Conservation (phyloP, 2,113 vertebrate genomes). For the Percopsis transmontana region DNA sequence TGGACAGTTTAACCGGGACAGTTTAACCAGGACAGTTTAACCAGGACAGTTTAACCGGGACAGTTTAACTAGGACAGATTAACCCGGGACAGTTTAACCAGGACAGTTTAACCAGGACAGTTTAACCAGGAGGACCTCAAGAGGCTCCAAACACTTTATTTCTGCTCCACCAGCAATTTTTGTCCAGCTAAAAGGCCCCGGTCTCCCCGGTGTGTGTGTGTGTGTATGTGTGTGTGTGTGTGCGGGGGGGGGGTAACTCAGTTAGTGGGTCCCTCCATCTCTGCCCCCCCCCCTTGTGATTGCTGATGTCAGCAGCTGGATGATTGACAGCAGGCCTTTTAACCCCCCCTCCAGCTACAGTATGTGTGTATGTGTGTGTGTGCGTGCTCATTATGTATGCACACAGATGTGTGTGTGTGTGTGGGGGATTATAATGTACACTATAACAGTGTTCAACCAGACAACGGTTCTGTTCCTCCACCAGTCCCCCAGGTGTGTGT, state of each 20-base stretch:
- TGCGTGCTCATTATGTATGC: too few relatives aligned
- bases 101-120: conserved; percentile 68
- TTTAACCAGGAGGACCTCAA: conserved; percentile 49
- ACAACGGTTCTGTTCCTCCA: not conserved
- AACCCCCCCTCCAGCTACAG: conserved; percentile 56
- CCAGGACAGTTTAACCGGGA: too few relatives aligned
- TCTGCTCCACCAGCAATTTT: conserved; percentile 72
- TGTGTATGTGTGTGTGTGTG: not conserved
- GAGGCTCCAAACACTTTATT: conserved; percentile 61
- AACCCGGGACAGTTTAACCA: conserved; percentile 15
- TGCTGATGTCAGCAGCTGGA: conserved; percentile 76
- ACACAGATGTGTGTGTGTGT: conserved; percentile 1
- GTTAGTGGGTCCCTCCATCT: conserved; percentile 71
- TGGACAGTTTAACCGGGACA: too few relatives aligned
- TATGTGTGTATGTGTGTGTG: conserved; percentile 29
- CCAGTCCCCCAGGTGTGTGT: not conserved
- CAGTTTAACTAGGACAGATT: conserved; percentile 10
- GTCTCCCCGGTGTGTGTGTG: conserved; percentile 25
- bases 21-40: too few relatives aligned
- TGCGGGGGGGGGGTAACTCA: conserved; percentile 61
- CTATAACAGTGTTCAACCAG: conserved; percentile 24
- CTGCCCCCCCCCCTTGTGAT: conserved; percentile 55
- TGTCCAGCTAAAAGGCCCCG: conserved; percentile 67
- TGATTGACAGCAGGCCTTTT: conserved; percentile 78
- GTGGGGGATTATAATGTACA: conserved; percentile 50